These are phyloP conservation scores for Achlya flavicornis DNA, from an alignment of 2,888 invertebrate genomes.

Conservation along the genomic window DNA sequence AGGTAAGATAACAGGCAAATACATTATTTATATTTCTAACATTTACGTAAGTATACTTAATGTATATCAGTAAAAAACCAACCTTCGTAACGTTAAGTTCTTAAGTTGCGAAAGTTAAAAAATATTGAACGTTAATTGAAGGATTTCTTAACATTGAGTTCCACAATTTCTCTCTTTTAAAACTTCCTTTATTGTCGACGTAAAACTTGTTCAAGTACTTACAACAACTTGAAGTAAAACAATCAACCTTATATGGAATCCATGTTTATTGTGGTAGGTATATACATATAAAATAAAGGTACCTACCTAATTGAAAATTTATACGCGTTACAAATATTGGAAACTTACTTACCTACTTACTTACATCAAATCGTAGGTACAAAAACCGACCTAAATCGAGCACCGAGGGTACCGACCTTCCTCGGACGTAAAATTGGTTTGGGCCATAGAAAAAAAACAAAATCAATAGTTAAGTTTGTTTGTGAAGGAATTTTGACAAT, in stretches of 20 bases:
- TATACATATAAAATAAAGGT: not conserved
- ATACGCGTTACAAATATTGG: not conserved
- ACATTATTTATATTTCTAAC: too few species aligned
- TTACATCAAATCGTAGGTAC: not conserved
- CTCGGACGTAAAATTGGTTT: too few species aligned
- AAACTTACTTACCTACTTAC: not conserved
- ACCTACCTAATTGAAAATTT: not conserved
- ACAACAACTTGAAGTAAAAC: slow-evolving; percentile 10
- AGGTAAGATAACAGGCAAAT: too few species aligned
- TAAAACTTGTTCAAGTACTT: not conserved
- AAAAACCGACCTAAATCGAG: too few species aligned
- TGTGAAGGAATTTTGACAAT: too few species aligned
- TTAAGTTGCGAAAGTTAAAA: not conserved
- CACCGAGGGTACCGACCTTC: too few species aligned
- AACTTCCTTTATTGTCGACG: not conserved
- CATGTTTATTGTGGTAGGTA: slow-evolving; percentile 2
- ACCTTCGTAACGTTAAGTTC: not conserved
- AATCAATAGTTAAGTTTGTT: too few species aligned
- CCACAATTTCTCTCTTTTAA: not conserved
- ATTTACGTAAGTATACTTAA: too few species aligned
- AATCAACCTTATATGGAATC: not conserved
- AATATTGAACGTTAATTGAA: not conserved
- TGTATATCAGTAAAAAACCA: too few species aligned
- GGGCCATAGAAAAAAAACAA: too few species aligned
- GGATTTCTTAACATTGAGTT: not conserved